Percentiles rank a stretch among this genome's conserved stretches.
phyloP scores from a whole-genome alignment of 1,140 invertebrate species.

The Cyclina sinensis region DNA sequence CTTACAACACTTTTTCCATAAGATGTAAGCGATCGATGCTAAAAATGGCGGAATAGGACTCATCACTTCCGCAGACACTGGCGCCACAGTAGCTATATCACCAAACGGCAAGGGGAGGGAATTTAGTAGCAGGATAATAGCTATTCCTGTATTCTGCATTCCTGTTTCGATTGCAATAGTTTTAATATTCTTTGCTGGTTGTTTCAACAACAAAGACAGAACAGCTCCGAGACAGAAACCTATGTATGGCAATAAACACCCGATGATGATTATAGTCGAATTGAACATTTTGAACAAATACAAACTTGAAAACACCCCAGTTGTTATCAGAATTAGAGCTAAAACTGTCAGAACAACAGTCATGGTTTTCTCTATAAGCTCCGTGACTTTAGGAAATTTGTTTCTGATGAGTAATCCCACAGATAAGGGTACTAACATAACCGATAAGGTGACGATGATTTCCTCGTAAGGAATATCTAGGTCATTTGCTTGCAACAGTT shows the following conservation, averaged over 20 bases:
- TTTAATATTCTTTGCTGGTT: conserved; percentile 80
- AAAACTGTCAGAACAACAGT: conserved; percentile 92
- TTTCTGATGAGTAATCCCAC: conserved; percentile 90
- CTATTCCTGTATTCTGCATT: conserved; percentile 86
- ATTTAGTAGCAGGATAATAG: conserved; percentile 85
- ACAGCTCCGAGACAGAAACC: conserved; percentile 92
- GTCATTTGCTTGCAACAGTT: conserved; percentile 88
- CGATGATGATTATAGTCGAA: conserved; percentile 90
- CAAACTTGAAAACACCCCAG: conserved; percentile 95
- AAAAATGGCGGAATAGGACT: conserved; percentile 93
- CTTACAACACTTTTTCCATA: conserved; percentile 13
- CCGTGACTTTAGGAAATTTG: conserved; percentile 87
- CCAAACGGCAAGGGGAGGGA: conserved; percentile 85
- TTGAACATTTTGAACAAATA: conserved; percentile 95
- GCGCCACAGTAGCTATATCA: conserved; percentile 84
- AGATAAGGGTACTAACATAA: conserved; percentile 93
- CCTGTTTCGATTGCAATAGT: conserved; percentile 88
- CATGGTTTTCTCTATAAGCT: conserved; percentile 55
- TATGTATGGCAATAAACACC: conserved; percentile 94
- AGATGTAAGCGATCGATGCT: not conserved
- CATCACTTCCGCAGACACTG: conserved; percentile 92
- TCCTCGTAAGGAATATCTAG: conserved; percentile 92
- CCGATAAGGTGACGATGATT: conserved; percentile 91
- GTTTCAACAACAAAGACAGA: conserved; percentile 69
- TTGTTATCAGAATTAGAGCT: conserved; percentile 94